A percentile compares a stretch with the other conserved stretches of the same genome.
Conservation (phyloP, 2,113 vertebrate genomes). For the Malurus melanocephalus region DNA sequence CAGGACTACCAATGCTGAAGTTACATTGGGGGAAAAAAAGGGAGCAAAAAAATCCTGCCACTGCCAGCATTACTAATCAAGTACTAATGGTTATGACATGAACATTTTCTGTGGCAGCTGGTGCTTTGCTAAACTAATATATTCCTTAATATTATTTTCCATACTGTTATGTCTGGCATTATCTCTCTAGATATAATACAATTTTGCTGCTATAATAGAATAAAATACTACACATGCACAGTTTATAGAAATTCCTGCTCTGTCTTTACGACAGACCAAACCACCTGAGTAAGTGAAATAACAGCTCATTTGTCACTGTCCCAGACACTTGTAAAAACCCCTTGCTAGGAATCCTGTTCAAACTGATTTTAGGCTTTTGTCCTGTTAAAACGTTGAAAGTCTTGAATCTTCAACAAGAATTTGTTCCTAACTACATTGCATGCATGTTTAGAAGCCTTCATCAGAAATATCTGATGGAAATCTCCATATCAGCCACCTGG, state of each 20-base stretch:
- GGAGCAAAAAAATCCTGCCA: background rate
- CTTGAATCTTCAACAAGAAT: background rate
- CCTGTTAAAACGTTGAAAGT: background rate
- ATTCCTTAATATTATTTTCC: background rate
- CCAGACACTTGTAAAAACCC: background rate
- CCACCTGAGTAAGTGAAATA: background rate
- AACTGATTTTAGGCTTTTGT: background rate
- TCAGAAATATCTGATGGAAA: background rate
- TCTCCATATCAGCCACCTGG: accelerated
- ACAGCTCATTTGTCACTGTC: background rate
- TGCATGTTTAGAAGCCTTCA: background rate
- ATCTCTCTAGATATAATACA: background rate
- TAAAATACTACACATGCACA: background rate
- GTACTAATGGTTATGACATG: background rate
- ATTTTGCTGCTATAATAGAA: background rate
- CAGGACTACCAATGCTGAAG: background rate
- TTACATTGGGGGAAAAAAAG: background rate
- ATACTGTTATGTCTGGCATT: background rate
- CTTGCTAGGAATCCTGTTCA: background rate
- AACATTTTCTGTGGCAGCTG: background rate
- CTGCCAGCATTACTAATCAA: background rate
- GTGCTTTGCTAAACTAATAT: background rate
- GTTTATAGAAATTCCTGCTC: background rate
- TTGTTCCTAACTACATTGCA: background rate
- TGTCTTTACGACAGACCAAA: background rate